phyloP scores from a whole-genome alignment of 2,113 vertebrate species.

The Zosterops borbonicus region DNA sequence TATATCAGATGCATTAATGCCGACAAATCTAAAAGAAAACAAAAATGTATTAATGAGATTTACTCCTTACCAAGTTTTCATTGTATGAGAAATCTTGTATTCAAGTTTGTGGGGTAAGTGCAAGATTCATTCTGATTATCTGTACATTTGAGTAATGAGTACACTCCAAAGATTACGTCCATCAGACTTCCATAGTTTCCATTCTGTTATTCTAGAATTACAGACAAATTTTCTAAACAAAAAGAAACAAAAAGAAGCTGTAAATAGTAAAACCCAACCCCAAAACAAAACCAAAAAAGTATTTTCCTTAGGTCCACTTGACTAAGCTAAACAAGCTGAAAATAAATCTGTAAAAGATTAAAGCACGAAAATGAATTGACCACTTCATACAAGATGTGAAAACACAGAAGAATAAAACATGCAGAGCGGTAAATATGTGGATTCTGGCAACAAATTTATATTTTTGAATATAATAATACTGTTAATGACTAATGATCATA shows the following conservation, averaged over 20 bases:
- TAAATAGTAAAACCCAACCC: background rate
- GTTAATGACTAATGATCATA: slow-evolving; percentile 75
- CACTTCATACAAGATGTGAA: slow-evolving; percentile 55
- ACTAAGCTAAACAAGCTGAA: slow-evolving; percentile 14
- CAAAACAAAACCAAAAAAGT: background rate
- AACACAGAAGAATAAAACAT: slow-evolving; percentile 60
- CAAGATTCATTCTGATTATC: background rate
- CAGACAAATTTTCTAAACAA: background rate
- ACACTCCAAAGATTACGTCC: background rate
- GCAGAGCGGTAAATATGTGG: slow-evolving; percentile 60
- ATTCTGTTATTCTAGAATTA: background rate
- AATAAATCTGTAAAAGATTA: slow-evolving; percentile 9
- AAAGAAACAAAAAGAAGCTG: background rate
- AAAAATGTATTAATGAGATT: slow-evolving; percentile 48
- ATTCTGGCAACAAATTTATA: slow-evolving; percentile 77
- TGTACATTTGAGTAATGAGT: background rate
- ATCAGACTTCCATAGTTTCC: background rate
- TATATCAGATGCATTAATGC: slow-evolving; percentile 93
- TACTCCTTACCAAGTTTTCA: background rate
- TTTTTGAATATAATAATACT: slow-evolving; percentile 72
- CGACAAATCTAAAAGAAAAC: slow-evolving; percentile 85
- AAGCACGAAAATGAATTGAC: slow-evolving; percentile 53
- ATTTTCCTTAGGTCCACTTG: background rate
- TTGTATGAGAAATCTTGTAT: background rate
- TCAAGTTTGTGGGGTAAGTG: background rate